These are phyloP conservation scores for Papio anubis DNA, from an alignment of 2,113 vertebrate genomes.

Conservation along the genomic window DNA sequence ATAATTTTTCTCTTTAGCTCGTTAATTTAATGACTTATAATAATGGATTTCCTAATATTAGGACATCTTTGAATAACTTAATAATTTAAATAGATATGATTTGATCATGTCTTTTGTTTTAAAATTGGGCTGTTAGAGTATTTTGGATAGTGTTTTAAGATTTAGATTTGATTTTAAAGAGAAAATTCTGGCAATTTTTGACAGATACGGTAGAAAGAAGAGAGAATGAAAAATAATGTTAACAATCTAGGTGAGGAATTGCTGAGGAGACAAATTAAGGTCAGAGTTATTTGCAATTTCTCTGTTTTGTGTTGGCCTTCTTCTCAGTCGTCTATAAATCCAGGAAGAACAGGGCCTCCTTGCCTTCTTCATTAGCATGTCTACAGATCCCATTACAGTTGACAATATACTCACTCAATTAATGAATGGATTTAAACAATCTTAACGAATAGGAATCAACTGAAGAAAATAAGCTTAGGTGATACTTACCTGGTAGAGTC, in stretches of 20 bases:
- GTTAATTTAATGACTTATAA: slow-evolving; percentile 1
- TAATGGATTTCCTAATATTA: neutral
- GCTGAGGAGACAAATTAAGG: neutral
- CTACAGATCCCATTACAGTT: neutral
- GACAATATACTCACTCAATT: neutral
- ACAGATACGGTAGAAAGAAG: neutral
- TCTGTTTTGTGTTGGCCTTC: neutral
- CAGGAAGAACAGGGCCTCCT: neutral
- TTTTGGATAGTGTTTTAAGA: neutral
- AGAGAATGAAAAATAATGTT: neutral
- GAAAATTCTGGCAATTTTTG: neutral
- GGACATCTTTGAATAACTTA: neutral
- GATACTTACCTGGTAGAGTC: neutral
- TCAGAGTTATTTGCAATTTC: neutral
- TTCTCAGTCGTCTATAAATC: neutral
- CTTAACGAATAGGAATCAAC: neutral
- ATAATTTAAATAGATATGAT: neutral
- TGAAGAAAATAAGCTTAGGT: neutral
- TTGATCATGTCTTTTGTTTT: neutral
- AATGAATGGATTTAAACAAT: neutral
- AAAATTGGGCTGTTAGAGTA: neutral
- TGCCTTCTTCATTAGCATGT: neutral
- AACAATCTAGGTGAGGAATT: neutral
- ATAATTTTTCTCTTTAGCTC: neutral
- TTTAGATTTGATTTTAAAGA: slow-evolving; percentile 14